These are phyloP conservation scores for Pandemis heparana DNA, from an alignment of 2,888 invertebrate species.

Conservation along the genomic window DNA sequence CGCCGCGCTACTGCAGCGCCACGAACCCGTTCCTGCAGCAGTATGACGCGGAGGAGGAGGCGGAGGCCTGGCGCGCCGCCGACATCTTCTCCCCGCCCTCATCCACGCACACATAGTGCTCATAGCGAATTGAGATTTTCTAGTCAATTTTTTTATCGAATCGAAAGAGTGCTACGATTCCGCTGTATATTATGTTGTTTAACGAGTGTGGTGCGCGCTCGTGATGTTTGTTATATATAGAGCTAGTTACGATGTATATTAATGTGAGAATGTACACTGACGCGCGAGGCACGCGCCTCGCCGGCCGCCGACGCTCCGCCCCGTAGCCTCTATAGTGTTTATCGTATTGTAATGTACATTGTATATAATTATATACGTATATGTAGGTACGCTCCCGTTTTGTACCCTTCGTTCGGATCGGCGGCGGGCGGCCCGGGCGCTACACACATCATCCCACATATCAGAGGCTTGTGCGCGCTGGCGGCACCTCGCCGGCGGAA, in stretches of 20 bases:
- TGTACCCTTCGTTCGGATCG: constrained; percentile 71
- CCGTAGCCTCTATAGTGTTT: constrained; percentile 74
- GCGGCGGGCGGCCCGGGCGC: constrained; percentile 72
- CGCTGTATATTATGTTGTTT: constrained; percentile 82
- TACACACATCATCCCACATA: constrained; percentile 84
- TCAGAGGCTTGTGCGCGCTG: constrained; percentile 79
- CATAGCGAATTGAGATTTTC: constrained; percentile 82
- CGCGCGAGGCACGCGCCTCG: constrained; percentile 69
- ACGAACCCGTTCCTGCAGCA: constrained; percentile 88
- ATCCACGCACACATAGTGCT: constrained; percentile 81
- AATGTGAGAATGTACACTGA: constrained; percentile 82
- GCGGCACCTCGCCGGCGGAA: constrained; percentile 55
- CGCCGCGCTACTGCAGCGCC: constrained; percentile 76
- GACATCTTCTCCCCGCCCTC: constrained; percentile 77
- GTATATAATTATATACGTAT: constrained; percentile 80
- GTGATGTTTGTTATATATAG: constrained; percentile 81
- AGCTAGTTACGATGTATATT: constrained; percentile 83
- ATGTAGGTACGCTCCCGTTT: constrained; percentile 78
- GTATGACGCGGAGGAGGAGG: constrained; percentile 81
- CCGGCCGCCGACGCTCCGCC: constrained; percentile 71
- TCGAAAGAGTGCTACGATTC: constrained; percentile 82
- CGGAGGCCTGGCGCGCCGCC: constrained; percentile 79
- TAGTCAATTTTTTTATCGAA: constrained; percentile 84
- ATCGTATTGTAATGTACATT: constrained; percentile 82
- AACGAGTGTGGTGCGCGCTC: constrained; percentile 77